phyloP scores from a whole-genome alignment of 2,888 invertebrate genomes.

The Drosophila bunnanda region DNA sequence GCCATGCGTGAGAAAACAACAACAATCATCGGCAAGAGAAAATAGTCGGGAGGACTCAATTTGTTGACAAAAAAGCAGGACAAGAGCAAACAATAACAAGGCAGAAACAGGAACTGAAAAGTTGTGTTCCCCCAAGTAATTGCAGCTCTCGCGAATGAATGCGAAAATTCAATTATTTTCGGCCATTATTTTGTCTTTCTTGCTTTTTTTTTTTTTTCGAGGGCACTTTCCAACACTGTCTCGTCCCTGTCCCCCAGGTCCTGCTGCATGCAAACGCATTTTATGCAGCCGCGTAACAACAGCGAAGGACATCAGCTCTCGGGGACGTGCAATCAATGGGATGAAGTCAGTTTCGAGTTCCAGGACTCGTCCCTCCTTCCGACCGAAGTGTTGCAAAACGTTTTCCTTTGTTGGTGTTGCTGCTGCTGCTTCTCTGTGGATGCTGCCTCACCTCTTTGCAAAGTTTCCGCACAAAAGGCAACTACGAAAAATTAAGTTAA shows the following conservation, averaged over 20 bases:
- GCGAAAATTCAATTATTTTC: slow-evolving; percentile 78
- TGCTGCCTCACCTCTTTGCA: slow-evolving; percentile 63
- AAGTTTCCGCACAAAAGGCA: slow-evolving; percentile 73
- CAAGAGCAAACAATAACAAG: slow-evolving; percentile 23
- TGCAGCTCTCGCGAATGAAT: slow-evolving; percentile 70
- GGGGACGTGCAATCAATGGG: slow-evolving; percentile 70
- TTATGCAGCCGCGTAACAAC: slow-evolving; percentile 15
- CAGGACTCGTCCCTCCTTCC: slow-evolving; percentile 17
- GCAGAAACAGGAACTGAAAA: slow-evolving; percentile 3
- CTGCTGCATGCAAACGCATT: slow-evolving; percentile 21
- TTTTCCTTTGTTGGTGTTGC: slow-evolving; percentile 43
- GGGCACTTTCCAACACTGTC: slow-evolving; percentile 48
- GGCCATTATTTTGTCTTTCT: slow-evolving; percentile 63
- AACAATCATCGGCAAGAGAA: not conserved
- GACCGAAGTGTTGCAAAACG: slow-evolving; percentile 71
- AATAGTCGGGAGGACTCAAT: slow-evolving; percentile 9
- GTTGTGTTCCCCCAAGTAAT: slow-evolving; percentile 56
- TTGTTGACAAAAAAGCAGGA: slow-evolving; percentile 7
- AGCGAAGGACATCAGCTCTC: slow-evolving; percentile 39
- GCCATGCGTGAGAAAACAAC: slow-evolving; percentile 9
- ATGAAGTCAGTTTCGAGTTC: slow-evolving; percentile 24
- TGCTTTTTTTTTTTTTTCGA: slow-evolving; percentile 20
- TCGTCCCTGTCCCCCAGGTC: not conserved
- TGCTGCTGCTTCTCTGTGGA: slow-evolving; percentile 14
- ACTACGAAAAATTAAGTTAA: slow-evolving; percentile 77